Conservation (phyloP, 2,113 vertebrate species). For the Stegastes partitus region DNA sequence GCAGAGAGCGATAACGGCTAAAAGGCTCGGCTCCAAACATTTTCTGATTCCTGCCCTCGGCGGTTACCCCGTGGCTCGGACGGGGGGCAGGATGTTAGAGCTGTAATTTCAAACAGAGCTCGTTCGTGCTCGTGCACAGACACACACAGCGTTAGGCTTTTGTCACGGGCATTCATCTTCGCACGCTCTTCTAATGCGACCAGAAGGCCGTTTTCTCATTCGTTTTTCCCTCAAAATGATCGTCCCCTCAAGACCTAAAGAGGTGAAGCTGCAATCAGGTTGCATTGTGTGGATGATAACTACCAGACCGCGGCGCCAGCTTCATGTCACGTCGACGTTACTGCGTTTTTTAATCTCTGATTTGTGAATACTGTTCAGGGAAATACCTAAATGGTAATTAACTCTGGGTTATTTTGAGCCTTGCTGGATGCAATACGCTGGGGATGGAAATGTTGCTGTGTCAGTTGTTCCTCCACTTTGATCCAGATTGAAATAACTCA, state of each 20-base stretch:
- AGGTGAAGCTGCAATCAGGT: constrained; percentile 7
- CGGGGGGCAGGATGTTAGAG: constrained; percentile 17
- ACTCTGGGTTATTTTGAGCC: no score
- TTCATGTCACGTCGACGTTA: neutral
- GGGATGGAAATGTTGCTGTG: no score
- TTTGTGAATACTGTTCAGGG: neutral
- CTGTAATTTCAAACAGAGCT: constrained; percentile 36
- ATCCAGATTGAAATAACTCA: neutral
- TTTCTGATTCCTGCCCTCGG: constrained; percentile 51
- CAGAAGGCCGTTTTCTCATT: constrained; percentile 27
- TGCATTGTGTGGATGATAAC: neutral
- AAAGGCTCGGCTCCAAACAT: constrained; percentile 57
- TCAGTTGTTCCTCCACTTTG: neutral
- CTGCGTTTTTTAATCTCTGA: neutral
- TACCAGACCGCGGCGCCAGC: neutral
- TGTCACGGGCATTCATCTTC: constrained; percentile 37
- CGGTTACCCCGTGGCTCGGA: constrained; percentile 39
- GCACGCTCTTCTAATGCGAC: constrained; percentile 24
- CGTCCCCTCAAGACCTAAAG: constrained; percentile 1
- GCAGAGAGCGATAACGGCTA: constrained; percentile 50
- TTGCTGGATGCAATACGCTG: no score
- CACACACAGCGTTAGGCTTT: constrained; percentile 13
- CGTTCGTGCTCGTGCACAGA: neutral
- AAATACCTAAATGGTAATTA: neutral
- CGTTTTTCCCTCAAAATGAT: constrained; percentile 3